Conservation (phyloP, 2,888 invertebrate species). For the Antitype chi region DNA sequence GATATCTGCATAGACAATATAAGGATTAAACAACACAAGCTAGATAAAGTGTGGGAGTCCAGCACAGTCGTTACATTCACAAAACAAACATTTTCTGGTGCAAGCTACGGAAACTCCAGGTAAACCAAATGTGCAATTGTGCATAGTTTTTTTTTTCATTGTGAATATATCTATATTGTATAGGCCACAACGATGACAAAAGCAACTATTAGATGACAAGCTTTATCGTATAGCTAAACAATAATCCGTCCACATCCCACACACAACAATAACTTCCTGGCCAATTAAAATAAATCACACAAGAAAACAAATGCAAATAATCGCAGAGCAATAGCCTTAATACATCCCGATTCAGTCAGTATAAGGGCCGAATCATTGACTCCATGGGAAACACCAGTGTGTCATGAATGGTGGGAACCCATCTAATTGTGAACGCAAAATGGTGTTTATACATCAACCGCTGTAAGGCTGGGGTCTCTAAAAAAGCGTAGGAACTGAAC, state of each 20-base stretch:
- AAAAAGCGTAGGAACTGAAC: constrained; percentile 43
- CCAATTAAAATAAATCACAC: constrained; percentile 7
- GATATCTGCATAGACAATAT: constrained; percentile 17
- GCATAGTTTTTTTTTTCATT: too few species aligned
- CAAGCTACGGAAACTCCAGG: too few species aligned
- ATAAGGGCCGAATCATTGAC: constrained; percentile 65
- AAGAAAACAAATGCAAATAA: constrained; percentile 42
- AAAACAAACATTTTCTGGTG: too few species aligned
- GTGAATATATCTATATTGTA: too few species aligned
- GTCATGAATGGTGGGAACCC: constrained; percentile 73
- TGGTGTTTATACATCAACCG: constrained; percentile 61
- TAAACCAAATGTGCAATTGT: too few species aligned
- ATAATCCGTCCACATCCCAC: background rate
- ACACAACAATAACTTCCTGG: constrained; percentile 3
- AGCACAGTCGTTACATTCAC: too few species aligned
- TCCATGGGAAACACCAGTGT: constrained; percentile 71
- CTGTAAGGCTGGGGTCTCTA: constrained; percentile 44
- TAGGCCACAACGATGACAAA: background rate
- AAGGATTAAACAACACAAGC: background rate
- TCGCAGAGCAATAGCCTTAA: constrained; percentile 20
- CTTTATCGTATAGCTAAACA: background rate
- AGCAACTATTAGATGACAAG: background rate
- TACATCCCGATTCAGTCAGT: constrained; percentile 30
- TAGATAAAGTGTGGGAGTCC: constrained; percentile 30
- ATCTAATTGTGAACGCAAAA: constrained; percentile 60